Conservation (phyloP, 1,140 invertebrate genomes). For the Drosophila micromelanica region DNA sequence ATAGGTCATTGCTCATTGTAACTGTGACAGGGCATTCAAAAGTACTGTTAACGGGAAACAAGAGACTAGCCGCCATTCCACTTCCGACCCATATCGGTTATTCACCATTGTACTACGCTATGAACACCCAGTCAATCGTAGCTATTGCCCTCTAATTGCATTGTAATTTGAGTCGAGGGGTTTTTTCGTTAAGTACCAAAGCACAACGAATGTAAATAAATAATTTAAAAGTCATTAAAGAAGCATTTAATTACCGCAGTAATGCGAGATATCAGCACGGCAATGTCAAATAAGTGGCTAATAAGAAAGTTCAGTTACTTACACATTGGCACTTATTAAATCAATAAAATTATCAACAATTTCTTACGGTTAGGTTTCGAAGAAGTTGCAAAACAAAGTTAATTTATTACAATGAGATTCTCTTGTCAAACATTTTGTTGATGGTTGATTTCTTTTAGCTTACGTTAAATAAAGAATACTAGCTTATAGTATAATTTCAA, state of each 20-base stretch:
- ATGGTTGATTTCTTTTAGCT: too few species aligned
- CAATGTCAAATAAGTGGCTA: constrained; percentile 17
- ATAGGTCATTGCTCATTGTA: not conserved
- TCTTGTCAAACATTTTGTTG: constrained; percentile 1
- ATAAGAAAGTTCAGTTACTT: constrained; percentile 32
- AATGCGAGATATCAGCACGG: constrained; percentile 30
- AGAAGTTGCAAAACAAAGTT: constrained; percentile 7
- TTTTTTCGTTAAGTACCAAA: constrained; percentile 11
- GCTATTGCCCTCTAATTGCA: constrained; percentile 13
- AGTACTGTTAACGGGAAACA: constrained; percentile 9
- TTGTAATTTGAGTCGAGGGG: constrained; percentile 28
- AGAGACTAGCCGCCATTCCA: constrained; percentile 9
- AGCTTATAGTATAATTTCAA: too few species aligned
- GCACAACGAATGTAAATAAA: constrained; percentile 27
- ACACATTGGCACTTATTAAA: constrained; percentile 52
- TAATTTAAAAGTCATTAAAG: constrained; percentile 46
- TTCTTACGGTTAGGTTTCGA: not conserved
- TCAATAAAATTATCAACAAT: constrained; percentile 67
- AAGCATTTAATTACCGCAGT: constrained; percentile 50
- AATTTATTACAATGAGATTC: not conserved
- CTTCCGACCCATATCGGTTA: constrained; percentile 22
- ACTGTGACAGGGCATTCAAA: constrained; percentile 7
- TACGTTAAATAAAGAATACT: too few species aligned
- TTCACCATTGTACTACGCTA: not conserved
- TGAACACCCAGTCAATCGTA: constrained; percentile 11